phyloP scores from a whole-genome alignment of 2,888 invertebrate species.

The Hemistola chrysoprasaria region DNA sequence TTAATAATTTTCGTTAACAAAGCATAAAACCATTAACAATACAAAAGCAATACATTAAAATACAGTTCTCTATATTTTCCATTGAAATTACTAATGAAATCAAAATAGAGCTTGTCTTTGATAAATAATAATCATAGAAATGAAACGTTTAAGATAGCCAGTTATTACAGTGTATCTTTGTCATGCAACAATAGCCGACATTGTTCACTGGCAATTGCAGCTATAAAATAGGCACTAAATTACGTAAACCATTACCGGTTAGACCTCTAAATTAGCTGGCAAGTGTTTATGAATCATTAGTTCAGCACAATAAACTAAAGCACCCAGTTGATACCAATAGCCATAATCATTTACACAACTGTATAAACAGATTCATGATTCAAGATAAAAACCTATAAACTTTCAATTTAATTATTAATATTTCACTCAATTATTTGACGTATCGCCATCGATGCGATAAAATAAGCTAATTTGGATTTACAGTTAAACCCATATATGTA shows the following conservation, averaged over 20 bases:
- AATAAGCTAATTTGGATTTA: slow-evolving; percentile 48
- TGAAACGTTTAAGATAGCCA: slow-evolving; percentile 67
- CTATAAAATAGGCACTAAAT: slow-evolving; percentile 70
- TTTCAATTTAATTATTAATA: slow-evolving; percentile 36
- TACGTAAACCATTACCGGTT: slow-evolving; percentile 69
- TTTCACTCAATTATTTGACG: slow-evolving; percentile 28
- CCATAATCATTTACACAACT: slow-evolving; percentile 28
- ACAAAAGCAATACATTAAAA: slow-evolving; percentile 20
- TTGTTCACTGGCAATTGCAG: slow-evolving; percentile 70
- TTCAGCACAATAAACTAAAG: slow-evolving; percentile 46
- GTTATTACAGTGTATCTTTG: slow-evolving; percentile 72
- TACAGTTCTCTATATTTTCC: slow-evolving; percentile 12
- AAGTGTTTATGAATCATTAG: slow-evolving; percentile 73
- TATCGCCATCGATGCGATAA: slow-evolving; percentile 38
- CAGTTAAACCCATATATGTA: slow-evolving; percentile 50
- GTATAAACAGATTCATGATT: slow-evolving; percentile 28
- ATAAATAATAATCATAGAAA: slow-evolving; percentile 59
- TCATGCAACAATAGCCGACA: slow-evolving; percentile 71
- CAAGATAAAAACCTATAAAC: slow-evolving; percentile 45
- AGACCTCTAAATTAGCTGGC: slow-evolving; percentile 62
- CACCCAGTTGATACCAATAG: slow-evolving; percentile 31
- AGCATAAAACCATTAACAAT: slow-evolving; percentile 2
- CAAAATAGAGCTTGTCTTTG: slow-evolving; percentile 56
- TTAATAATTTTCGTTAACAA: too few species aligned
- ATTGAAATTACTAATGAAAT: slow-evolving; percentile 47